Evolutionary conservation across 92 coral and sea anemone species (phyloP), one percentile per base, ranked within the genome.

Genomic region (Paramuricea clavata): DNA sequence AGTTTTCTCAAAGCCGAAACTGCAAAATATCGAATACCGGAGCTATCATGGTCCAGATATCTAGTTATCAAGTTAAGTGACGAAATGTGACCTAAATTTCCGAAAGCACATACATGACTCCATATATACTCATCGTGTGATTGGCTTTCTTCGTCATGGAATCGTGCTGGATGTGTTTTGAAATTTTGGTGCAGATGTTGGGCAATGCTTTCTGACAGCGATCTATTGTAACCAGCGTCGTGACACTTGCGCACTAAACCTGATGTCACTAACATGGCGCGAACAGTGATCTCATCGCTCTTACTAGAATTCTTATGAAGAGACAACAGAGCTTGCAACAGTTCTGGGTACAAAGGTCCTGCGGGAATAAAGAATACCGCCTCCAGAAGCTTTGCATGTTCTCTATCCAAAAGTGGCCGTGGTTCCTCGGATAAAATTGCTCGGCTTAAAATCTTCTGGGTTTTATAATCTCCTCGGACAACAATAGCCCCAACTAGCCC

Each of bases 1-100:
- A 94, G 88, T 74, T 94, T 94, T 28, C 98, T 93, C 95, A 94
- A 80, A 47, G 95, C 93, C 7, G 98, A 94, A 44, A 94, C 87
- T 12, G 89, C 95, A 5, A 93, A 91, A 82, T 91, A 90, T 12
- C 97, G 74, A 27, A 94, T 92, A 56, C 87, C 93, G 49, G 98
- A 92, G 83, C 88, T 83, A 34, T 94, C 98, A 84, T 94, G 95
- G 65, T 94, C 85, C 32, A 88, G 74, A 74, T 94, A 95, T 47
- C 83, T 49, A 15, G 91, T 82, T 54, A 94, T 90, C 54, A 93
- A 44, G n/a, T 76, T 74, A 19, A 94, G 88, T 13, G 92, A 93
- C 49, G 89, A 86, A 36, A 64, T 60, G 54, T 94, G 93, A 42
- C 97, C 97, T 5, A 94, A 92, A 77, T 94, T 94, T 42, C 97